Evolutionary conservation across 2,888 invertebrate species (phyloP).

Genomic region (Pogonocherus hispidulus): DNA sequence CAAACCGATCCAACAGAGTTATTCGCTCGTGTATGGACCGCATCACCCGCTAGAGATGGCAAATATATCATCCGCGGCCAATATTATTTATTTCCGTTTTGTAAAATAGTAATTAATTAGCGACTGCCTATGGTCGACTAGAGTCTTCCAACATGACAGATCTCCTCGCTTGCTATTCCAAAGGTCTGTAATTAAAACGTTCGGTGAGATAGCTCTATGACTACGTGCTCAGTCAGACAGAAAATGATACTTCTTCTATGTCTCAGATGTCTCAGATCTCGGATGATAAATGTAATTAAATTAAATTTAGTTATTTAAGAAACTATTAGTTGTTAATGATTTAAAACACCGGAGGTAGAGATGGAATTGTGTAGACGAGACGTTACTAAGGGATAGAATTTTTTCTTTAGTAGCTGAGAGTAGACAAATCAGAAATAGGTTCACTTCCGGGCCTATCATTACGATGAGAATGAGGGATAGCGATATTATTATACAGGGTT

Average conservation of each 20-base stretch:
- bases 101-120: slow-evolving; percentile 27
- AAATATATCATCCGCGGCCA: slow-evolving; percentile 23
- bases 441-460: no score
- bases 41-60: not conserved
- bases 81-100: slow-evolving; percentile 28
- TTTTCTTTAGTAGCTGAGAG: no score
- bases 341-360: no score
- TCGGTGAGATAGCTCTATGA: slow-evolving; percentile 5
- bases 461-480: no score
- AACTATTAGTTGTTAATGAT: no score
- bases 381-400: no score
- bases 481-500: no score
- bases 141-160: slow-evolving; percentile 9
- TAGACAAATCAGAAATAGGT: no score
- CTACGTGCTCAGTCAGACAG: not conserved
- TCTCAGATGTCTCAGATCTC: not conserved
- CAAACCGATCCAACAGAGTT: no score
- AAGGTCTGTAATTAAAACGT: slow-evolving; percentile 23
- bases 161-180: not conserved
- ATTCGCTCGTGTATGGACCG: no score
- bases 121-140: slow-evolving; percentile 17
- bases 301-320: no score
- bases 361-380: no score
- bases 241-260: not conserved
- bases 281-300: slow-evolving; percentile 10